A percentile compares a stretch with the other conserved stretches of the same genome.
These are phyloP conservation scores for Umimayanthus chanpuru DNA, from an alignment of 92 coral and sea anemone genomes.

Conservation along the genomic window DNA sequence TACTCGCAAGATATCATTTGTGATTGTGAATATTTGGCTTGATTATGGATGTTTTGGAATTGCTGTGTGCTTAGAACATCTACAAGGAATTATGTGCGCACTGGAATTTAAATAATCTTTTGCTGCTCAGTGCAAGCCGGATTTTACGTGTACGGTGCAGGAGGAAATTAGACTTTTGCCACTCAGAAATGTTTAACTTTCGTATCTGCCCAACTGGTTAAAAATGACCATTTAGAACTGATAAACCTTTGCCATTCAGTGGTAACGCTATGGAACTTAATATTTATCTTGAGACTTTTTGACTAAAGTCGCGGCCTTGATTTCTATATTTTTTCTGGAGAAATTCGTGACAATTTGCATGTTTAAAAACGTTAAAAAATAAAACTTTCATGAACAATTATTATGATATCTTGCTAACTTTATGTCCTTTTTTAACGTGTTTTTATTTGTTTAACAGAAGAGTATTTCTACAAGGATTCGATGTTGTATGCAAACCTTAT, in stretches of 20 bases:
- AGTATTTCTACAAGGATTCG: conserved; percentile 71
- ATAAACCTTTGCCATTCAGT: too few species aligned
- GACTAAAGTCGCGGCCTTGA: not conserved
- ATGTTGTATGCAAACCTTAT: conserved; percentile 61
- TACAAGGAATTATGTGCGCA: not conserved
- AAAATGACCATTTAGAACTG: too few species aligned
- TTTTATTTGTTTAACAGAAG: conserved; percentile 42
- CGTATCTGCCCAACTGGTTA: too few species aligned
- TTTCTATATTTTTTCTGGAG: not conserved
- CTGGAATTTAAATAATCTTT: not conserved
- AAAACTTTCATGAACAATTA: not conserved
- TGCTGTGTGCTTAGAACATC: not conserved
- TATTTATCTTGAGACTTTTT: too few species aligned
- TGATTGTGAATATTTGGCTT: not conserved
- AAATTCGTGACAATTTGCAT: too few species aligned
- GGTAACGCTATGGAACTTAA: too few species aligned
- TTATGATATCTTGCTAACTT: not conserved
- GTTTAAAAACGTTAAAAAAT: too few species aligned
- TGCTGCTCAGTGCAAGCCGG: not conserved
- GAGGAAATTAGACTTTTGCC: too few species aligned
- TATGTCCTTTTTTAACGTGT: not conserved
- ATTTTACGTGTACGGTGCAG: too few species aligned
- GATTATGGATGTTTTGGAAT: not conserved
- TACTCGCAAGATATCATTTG: not conserved
- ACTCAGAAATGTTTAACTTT: too few species aligned